These are phyloP conservation scores for Steinernema carpocapsae DNA, from an alignment of 2,888 invertebrate genomes.

Conservation along the genomic window DNA sequence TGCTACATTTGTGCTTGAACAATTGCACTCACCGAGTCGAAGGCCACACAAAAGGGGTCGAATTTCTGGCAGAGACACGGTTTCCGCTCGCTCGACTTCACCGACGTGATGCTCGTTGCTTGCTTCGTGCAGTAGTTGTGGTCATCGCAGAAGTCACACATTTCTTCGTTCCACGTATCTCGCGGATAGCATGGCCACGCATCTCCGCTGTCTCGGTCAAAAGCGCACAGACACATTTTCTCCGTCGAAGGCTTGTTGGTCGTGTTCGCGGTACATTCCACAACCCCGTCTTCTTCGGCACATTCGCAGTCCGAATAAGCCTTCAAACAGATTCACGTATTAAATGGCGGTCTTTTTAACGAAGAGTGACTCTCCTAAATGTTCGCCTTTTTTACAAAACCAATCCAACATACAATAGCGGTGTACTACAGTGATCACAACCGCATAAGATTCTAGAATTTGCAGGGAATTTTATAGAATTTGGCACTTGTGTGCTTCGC, in stretches of 20 bases:
- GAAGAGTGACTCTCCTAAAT: too few species aligned
- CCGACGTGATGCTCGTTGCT: conserved; percentile 28
- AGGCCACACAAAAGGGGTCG: conserved; percentile 46
- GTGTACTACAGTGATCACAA: too few species aligned
- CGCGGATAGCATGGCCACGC: conserved; percentile 52
- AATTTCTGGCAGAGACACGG: conserved; percentile 44
- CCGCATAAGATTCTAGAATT: too few species aligned
- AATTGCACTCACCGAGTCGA: conserved; percentile 25
- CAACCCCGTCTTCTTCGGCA: neutral
- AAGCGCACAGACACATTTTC: conserved; percentile 60
- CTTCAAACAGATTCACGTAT: conserved; percentile 7
- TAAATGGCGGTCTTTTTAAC: too few species aligned
- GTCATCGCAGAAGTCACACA: conserved; percentile 43
- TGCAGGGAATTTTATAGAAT: too few species aligned
- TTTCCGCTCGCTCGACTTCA: conserved; percentile 6
- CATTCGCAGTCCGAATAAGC: conserved; percentile 37
- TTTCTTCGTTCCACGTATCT: conserved; percentile 42
- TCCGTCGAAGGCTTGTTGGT: conserved; percentile 45
- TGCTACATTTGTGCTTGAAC: neutral
- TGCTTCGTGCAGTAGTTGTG: conserved; percentile 41
- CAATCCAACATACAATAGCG: too few species aligned
- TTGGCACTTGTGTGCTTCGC: too few species aligned
- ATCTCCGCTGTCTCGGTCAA: conserved; percentile 55
- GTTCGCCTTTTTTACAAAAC: too few species aligned
- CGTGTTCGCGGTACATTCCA: conserved; percentile 43